phyloP scores from a whole-genome alignment of 2,113 vertebrate genomes.

The Cyprinus carpio region DNA sequence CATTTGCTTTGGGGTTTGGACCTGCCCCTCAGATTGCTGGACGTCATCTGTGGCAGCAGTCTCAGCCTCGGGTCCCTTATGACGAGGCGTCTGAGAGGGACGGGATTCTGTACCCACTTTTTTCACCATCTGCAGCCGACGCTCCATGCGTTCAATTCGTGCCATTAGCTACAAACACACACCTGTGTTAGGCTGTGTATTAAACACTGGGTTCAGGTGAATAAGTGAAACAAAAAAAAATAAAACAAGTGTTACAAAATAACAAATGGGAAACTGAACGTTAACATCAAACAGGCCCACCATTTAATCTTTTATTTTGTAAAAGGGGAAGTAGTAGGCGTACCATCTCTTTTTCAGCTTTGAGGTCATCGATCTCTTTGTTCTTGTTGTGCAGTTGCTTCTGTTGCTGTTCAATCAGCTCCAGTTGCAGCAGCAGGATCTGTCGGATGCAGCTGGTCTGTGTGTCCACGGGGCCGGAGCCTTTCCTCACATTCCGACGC shows the following conservation, averaged over 20 bases:
- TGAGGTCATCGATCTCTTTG: slow-evolving; percentile 83
- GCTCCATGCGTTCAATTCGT: slow-evolving; percentile 90
- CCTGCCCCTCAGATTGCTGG: slow-evolving; percentile 74
- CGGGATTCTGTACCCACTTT: slow-evolving; percentile 83
- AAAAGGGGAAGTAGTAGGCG: slow-evolving; percentile 30
- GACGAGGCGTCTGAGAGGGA: slow-evolving; percentile 72
- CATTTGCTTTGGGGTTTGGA: slow-evolving; percentile 77
- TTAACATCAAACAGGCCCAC: background rate
- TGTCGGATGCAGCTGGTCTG: slow-evolving; percentile 83
- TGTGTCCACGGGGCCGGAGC: slow-evolving; percentile 71
- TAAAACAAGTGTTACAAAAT: background rate
- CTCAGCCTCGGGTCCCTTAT: slow-evolving; percentile 40
- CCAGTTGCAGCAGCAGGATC: slow-evolving; percentile 83
- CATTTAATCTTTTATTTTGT: background rate
- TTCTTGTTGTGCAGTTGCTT: slow-evolving; percentile 84
- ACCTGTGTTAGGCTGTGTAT: background rate
- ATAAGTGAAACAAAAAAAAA: background rate
- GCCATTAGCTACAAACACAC: slow-evolving; percentile 78
- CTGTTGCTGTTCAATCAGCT: slow-evolving; percentile 86
- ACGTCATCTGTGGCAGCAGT: slow-evolving; percentile 71
- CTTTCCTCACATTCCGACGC: slow-evolving; percentile 72
- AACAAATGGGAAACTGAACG: background rate
- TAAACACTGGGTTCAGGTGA: too few relatives aligned
- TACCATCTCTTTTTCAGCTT: slow-evolving; percentile 83
- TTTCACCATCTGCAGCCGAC: slow-evolving; percentile 85